Evolutionary conservation across 2,888 invertebrate genomes (phyloP), one percentile per base, ranked within the genome.

Genomic region (Eilema sororculum): DNA sequence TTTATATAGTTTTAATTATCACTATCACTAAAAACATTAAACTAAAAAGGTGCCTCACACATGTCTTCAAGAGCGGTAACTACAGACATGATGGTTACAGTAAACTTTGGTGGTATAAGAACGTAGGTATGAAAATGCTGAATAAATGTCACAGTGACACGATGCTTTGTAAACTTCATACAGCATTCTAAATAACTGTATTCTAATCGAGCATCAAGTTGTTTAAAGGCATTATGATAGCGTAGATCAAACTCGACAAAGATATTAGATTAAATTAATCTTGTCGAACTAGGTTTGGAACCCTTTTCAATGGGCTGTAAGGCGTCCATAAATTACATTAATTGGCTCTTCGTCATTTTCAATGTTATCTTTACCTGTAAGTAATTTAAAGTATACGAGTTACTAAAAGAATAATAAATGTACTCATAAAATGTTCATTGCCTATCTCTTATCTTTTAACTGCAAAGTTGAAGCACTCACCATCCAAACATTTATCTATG

Each of bases 1-100:
- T 68, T 56, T 52, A 65, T 25, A n/a, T n/a, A n/a, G 57, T 72
- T 41, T 41, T 41, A 41, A 62, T 41, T 41, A 33, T 33, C 25
- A 58, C 58, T 58, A 24, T 20, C 9, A 52, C n/a, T n/a, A 9
- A n/a, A 52, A 52, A n/a, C 52, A 52, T 20, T 20, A 52, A n/a
- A n/a, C n/a, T n/a, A 52, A 52, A n/a, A 52, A 52, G 2, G n/a
- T 52, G 52, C 52, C n/a, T n/a, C 52, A n/a, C 9, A 8, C n/a
- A 52, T n/a, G 1, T n/a, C 9, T 52, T 52, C n/a, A 52, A 8
- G 0, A 52, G 16, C 5, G 6, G n/a, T 46, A 16, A 41, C 37
- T 41, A 16, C 4, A 41, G 20, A 46, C 46, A 5, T 46, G 20
- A 46, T 46, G 20, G 20, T 20, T 46, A 6, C 0, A 6, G 46